Evolutionary conservation across 2,888 invertebrate species (phyloP), one percentile per base, ranked within the genome.

Genomic region (Spodoptera littoralis): DNA sequence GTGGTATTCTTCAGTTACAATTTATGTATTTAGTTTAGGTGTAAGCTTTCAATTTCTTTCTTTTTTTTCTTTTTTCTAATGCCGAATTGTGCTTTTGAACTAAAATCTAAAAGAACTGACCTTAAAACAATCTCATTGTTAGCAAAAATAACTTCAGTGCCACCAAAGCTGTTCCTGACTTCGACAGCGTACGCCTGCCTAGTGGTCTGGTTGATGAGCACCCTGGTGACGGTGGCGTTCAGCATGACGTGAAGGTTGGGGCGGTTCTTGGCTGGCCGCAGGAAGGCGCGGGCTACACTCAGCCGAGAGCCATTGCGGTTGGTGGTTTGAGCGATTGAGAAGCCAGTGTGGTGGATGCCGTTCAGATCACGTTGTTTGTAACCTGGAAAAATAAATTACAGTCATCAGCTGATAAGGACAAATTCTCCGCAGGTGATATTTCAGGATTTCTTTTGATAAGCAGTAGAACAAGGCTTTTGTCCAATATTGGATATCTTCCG

Each of bases 311-410:
- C 98, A 84, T 98, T 97, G 77, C 97, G 96, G 78, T 97, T 96
- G 0, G 98, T 98, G 30, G 98, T 98, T 89, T 98, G 98, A 0
- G 98, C 98, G 71, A 98, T 98, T 65, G 96, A 95, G 88, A 98
- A 98, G 1, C 98, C 98, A 0, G 97, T 97, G 85, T 98, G 97
- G 30, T 95, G 95, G 30, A 95, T 95, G 0, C 98, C 98, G 90
- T 98, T 98, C 22, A 98, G 92, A 86, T 98, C 98, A n/a, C 97
- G 95, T 1, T 96, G 95, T 55, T 95, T 94, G 88, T 96, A 98
- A 11, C 97, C 97, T 97, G 79, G 30, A 60, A 50, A 2, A 55
- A 3, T 18, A 11, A 11, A n/a, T 8, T 1, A 13, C n/a, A 2
- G 18, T 46, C 18, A 46, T 13, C 3, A 49, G 30, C 36, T 36